These are phyloP conservation scores for Callipepla squamata DNA, from an alignment of 2,113 vertebrate genomes.

Conservation along the genomic window DNA sequence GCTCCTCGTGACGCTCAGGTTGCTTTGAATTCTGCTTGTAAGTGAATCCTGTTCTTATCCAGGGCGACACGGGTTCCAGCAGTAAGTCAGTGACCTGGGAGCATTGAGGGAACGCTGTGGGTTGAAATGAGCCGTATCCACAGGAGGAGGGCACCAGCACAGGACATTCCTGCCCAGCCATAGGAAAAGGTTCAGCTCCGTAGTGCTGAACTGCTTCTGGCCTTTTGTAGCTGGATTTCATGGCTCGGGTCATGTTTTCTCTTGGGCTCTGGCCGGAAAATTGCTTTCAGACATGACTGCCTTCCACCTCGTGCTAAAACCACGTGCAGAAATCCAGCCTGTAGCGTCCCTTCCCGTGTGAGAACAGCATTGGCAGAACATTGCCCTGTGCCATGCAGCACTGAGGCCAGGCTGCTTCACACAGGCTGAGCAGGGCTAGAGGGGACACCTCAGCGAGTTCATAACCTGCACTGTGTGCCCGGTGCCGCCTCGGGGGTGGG, in stretches of 20 bases:
- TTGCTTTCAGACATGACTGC: not conserved
- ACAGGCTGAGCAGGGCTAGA: not conserved
- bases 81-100: not conserved
- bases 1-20: fast-evolving
- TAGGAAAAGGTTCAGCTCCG: not conserved
- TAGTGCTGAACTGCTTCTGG: not conserved
- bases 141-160: fast-evolving
- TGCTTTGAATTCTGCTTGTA: not conserved
- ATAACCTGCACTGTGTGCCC: fast-evolving
- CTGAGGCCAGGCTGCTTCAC: fast-evolving
- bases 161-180: not conserved
- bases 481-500: not conserved
- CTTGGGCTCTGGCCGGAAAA: not conserved
- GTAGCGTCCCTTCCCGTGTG: fast-evolving
- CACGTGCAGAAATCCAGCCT: not conserved
- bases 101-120: not conserved
- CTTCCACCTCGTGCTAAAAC: not conserved
- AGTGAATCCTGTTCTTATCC: not conserved
- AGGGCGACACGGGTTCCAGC: not conserved
- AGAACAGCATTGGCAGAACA: not conserved
- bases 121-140: not conserved
- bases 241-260: fast-evolving
- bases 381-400: not conserved
- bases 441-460: not conserved
- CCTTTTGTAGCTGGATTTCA: not conserved